Base-by-base conservation (phyloP, 2,888 invertebrate genomes). In the Oscheius onirici region DNA sequence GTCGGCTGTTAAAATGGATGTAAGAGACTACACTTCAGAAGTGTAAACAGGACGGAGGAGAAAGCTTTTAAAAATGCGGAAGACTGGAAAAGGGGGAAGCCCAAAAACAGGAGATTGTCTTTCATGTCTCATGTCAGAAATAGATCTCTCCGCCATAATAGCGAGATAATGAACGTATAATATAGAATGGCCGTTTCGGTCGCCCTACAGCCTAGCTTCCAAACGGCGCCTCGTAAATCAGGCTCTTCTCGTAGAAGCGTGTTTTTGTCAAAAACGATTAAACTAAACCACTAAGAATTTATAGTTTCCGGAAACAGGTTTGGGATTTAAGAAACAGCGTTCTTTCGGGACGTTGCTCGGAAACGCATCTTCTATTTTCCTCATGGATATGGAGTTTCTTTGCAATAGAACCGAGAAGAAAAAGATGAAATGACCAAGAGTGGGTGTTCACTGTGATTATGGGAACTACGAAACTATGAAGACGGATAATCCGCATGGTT, bases 211-310 rank as follows among this genome's bases (percentile, higher is more conserved):
- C 8, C 34, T 34, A 34, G 34, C 34, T 34, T 34, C 34, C 8
- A 46, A 46, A 46, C 46, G 46, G 11, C n/a, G 46, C 51, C 51
- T 11, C 51, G 22, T 10, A 24, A 51, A 51, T 22, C 51, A 15
- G 46, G 46, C 46, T 20, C 51, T 51, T 51, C 20, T 51, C 51
- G n/a, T 20, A 10, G 51, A 20, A n/a, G 52, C 52, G 22, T 17
- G 13, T 52, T 20, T 52, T 52, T 52, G 26, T 55, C 26, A 55
- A 26, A 55, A 26, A 26, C 22, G 28, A 24, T 55, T 55, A 55
- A 55, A 55, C 55, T 55, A 55, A 55, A 55, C 55, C 55, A 55
- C 55, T 1, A n/a, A 26, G 26, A 55, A 26, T 55, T 55, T 55
- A 55, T 55, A n/a, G n/a, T n/a, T n/a, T n/a, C n/a, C n/a, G n/a